These are phyloP conservation scores for Apotomis betuletana DNA, from an alignment of 2,888 invertebrate genomes.

Conservation along the genomic window DNA sequence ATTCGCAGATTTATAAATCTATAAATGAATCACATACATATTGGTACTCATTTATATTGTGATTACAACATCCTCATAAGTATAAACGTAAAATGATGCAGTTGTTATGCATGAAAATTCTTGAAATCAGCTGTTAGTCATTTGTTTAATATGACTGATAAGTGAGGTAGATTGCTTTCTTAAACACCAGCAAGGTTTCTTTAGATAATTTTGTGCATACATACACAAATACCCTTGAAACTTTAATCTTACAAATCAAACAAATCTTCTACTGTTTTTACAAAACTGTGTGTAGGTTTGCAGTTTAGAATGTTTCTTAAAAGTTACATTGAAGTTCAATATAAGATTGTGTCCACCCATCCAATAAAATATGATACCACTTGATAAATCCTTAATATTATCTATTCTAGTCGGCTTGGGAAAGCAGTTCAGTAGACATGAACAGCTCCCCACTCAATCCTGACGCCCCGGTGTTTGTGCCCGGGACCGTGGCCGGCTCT, in stretches of 20 bases:
- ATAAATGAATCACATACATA: too few relatives aligned
- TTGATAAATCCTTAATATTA: too few relatives aligned
- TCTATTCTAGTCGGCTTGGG: slow-evolving; percentile 76
- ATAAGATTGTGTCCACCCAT: too few relatives aligned
- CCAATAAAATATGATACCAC: too few relatives aligned
- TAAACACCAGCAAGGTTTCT: slow-evolving; percentile 15
- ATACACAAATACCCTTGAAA: not conserved
- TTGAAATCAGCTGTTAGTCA: slow-evolving; percentile 35
- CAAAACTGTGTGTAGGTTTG: too few relatives aligned
- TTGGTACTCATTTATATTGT: too few relatives aligned
- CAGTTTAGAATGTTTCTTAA: too few relatives aligned
- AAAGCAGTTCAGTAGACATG: slow-evolving; percentile 83
- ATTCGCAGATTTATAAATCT: too few relatives aligned
- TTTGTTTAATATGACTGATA: slow-evolving; percentile 29
- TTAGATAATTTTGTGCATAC: slow-evolving; percentile 4
- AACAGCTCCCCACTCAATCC: slow-evolving; percentile 93
- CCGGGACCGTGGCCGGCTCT: slow-evolving; percentile 81
- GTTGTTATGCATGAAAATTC: not conserved
- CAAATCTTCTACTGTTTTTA: too few relatives aligned
- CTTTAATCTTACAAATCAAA: not conserved
- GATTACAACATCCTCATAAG: too few relatives aligned
- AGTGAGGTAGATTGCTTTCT: slow-evolving; percentile 10
- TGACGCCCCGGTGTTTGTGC: slow-evolving; percentile 93
- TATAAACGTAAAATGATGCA: not conserved
- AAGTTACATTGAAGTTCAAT: too few relatives aligned